Base-by-base conservation (phyloP, 2,888 invertebrate species). In the Hybos culiciformis region DNA sequence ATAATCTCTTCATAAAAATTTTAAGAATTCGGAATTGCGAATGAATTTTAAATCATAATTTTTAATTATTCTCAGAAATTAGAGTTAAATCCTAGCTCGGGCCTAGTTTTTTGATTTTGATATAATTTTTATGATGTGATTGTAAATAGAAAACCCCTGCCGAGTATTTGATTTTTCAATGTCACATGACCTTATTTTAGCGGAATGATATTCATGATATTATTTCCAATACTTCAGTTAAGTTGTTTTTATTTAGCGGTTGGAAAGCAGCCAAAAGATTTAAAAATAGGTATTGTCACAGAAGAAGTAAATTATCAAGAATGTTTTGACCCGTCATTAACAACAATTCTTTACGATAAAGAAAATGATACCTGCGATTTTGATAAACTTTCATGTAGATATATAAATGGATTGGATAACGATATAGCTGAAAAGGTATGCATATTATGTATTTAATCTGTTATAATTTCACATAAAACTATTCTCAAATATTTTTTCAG, bases 161-260 rank as follows among this genome's bases (percentile, higher is more conserved):
- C 23, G 3, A 38, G 48, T 52, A 36, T 32, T 19, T 15, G 34
- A 44, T 31, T 38, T 43, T 52, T 44, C n/a, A n/a, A n/a, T n/a
- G n/a, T n/a, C n/a, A n/a, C n/a, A n/a, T n/a, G n/a, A n/a, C n/a
- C n/a, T 50, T 47, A 47, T 69, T 70, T n/a, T 66, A 88, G 87
- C 7, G 83, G 87, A 29, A 68, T 91, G 21, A 64, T 82, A 48
- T 92, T 92, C 63, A 78, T 88, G 48, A 67, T 90, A 46, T 53
- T 85, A 43, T 81, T 92, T 56, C 92, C 92, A 12, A 68, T 91
- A 14, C 68, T 90, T 19, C 82, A 91, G 73, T 73, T 83, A 47
- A 69, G 78, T 32, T 72, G 83, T 29, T 91, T 92, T 64, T 83
- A 88, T 66, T 61, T 80, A 43, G 81, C 88, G 21, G 76, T 88